phyloP scores from a whole-genome alignment of 1,140 invertebrate genomes.

The Ptiloglossa arizonensis region DNA sequence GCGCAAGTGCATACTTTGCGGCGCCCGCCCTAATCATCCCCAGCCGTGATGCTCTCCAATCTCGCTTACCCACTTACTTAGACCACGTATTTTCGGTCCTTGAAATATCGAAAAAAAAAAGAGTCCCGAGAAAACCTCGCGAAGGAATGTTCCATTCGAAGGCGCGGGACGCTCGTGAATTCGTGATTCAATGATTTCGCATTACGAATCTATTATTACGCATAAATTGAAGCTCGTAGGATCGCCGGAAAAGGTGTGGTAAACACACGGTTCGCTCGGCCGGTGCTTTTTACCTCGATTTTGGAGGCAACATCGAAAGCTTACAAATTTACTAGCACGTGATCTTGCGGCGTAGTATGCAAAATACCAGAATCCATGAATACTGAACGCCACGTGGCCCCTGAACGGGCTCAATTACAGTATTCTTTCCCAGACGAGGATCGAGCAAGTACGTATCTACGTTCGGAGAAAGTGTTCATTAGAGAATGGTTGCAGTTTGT shows the following conservation, averaged over 20 bases:
- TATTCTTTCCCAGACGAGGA: neutral
- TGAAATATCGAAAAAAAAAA: slow-evolving; percentile 13
- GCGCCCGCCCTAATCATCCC: slow-evolving; percentile 67
- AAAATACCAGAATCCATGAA: neutral
- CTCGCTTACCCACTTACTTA: slow-evolving; percentile 58
- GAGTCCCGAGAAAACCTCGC: neutral
- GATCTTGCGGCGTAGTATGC: neutral
- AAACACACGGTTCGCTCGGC: neutral
- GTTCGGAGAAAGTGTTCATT: neutral
- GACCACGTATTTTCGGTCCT: slow-evolving; percentile 33
- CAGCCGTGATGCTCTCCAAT: slow-evolving; percentile 28
- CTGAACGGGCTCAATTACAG: neutral
- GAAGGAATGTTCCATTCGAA: neutral
- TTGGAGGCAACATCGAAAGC: neutral
- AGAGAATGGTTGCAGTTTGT: neutral
- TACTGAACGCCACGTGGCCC: neutral
- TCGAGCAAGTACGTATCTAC: neutral
- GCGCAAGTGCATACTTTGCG: slow-evolving; percentile 59
- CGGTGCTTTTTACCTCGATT: neutral
- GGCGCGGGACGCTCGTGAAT: neutral
- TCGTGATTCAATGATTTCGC: slow-evolving; percentile 1
- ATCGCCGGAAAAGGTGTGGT: neutral
- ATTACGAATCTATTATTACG: slow-evolving; percentile 3
- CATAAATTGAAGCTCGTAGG: neutral
- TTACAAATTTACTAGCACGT: neutral